These are phyloP conservation scores for Nautilus pompilius DNA, from an alignment of 1,140 invertebrate genomes.

Conservation along the genomic window DNA sequence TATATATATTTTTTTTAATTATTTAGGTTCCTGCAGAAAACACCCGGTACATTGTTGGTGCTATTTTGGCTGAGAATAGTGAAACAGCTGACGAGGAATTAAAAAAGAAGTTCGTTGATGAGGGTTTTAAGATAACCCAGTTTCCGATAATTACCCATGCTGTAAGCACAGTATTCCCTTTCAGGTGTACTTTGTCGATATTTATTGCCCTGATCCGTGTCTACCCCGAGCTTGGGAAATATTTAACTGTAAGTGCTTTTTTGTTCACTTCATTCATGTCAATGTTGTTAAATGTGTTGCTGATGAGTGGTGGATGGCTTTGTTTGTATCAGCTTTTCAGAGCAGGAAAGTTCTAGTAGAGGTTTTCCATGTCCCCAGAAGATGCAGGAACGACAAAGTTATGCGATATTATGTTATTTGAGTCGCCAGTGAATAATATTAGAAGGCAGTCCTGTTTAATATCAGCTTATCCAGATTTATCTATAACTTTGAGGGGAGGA, in stretches of 20 bases:
- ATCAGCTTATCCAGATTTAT: no score
- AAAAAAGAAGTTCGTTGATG: slow-evolving; percentile 24
- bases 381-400: no score
- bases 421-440: no score
- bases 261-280: no score
- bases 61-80: slow-evolving; percentile 44
- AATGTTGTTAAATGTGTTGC: no score
- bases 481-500: no score
- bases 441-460: no score
- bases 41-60: slow-evolving; percentile 52
- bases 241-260: slow-evolving; percentile 53
- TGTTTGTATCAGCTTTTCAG: no score
- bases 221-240: slow-evolving; percentile 50
- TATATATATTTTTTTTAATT: slow-evolving; percentile 6
- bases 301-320: no score
- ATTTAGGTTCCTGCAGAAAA: slow-evolving; percentile 43
- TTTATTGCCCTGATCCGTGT: slow-evolving; percentile 55
- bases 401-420: no score
- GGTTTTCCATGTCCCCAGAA: no score
- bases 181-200: slow-evolving; percentile 54
- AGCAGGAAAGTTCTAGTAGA: no score
- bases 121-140: slow-evolving; percentile 51
- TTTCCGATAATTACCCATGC: slow-evolving; percentile 54
- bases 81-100: slow-evolving; percentile 23
- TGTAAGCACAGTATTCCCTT: slow-evolving; percentile 55